Evolutionary conservation across 2,797 vertebrate species (phyloP), one percentile per base, ranked within the genome.

Genomic region (Neosilurus mollespiculum): DNA sequence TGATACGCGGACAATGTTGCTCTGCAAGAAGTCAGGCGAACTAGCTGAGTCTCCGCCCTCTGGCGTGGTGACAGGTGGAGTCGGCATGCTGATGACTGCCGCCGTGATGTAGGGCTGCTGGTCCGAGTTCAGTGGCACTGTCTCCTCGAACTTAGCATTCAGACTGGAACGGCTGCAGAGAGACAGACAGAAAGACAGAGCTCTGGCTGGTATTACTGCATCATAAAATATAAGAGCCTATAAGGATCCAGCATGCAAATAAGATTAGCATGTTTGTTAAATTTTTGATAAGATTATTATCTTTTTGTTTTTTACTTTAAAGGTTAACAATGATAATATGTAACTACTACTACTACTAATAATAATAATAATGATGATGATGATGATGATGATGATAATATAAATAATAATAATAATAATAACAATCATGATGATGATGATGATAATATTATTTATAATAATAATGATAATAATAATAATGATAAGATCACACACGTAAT

Each of bases 81-180:
- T 95, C 0, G 96, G 94, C 92, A 95, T 94, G 92, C 94, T 96
- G 92, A 97, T 96, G 94, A 96, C 93, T 89, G 97, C 96, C 85
- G 96, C 94, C 26, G 96, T 96, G 91, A 96, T 92, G 80, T 97
- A 96, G 76, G 95, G 93, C 91, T 94, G 94, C 87, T 97, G 94
- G 86, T 97, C 95, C 90, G 96, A 97, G 95, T 98, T 98, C 91
- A 98, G 94, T 88, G 96, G 97, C 88, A 97, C 89, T 0, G 95
- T 95, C 90, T 98, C 97, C 89, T 97, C 95, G 79, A 96, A 94
- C 91, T 96, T 96, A 92, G 97, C 96, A 76, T 99, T 98, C 89
- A 98, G 94, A 90, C 95, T 97, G 94, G 96, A 97, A 85, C 96
- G 95, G 90, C 97, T 97, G 91, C 81, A 87, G 87, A 88, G 79